phyloP scores from a whole-genome alignment of 2,113 vertebrate genomes.

The Mastomys natalensis region DNA sequence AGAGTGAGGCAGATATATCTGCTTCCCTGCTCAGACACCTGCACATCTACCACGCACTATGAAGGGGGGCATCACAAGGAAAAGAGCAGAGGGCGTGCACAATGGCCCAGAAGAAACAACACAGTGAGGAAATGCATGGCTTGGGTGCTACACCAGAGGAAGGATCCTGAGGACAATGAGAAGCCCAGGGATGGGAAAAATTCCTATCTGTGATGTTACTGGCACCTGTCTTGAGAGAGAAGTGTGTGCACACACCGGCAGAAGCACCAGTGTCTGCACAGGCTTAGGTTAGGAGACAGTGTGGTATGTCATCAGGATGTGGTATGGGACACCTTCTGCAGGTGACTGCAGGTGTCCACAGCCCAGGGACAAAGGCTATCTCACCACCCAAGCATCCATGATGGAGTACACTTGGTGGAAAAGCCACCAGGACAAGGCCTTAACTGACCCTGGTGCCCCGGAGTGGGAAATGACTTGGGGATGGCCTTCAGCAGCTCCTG shows the following conservation, averaged over 20 bases:
- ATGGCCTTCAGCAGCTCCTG: background rate
- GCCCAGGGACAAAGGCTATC: background rate
- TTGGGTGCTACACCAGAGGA: background rate
- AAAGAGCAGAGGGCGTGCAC: background rate
- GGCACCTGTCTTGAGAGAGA: background rate
- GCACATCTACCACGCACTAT: too few relatives aligned
- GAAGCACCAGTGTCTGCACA: too few relatives aligned
- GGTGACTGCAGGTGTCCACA: background rate
- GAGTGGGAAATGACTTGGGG: background rate
- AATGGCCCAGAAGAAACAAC: background rate
- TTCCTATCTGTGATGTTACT: background rate
- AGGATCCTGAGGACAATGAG: background rate
- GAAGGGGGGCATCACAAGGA: too few relatives aligned
- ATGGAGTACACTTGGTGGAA: background rate
- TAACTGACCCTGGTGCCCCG: background rate
- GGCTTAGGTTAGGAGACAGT: background rate
- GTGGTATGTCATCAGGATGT: too few relatives aligned
- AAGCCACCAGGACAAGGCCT: background rate
- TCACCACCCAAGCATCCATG: background rate
- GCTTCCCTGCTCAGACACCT: background rate
- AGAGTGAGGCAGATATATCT: background rate
- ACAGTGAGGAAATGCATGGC: background rate
- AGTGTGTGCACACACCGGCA: background rate
- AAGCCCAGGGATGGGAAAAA: background rate
- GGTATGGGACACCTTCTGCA: background rate